phyloP scores from a whole-genome alignment of 2,113 vertebrate genomes.

The Dicaeum eximium region DNA sequence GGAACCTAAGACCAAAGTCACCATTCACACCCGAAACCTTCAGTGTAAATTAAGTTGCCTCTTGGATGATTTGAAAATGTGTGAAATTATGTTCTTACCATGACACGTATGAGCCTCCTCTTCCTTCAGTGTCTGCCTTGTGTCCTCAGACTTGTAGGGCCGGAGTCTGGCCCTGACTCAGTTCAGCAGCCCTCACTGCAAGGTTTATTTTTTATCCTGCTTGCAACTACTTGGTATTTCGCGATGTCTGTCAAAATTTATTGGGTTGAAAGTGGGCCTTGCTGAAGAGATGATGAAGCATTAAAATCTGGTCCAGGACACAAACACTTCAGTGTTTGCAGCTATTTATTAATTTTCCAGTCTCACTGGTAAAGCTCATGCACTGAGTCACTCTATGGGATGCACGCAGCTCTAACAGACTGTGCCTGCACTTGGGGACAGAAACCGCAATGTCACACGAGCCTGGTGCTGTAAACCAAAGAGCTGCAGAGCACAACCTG shows the following conservation, averaged over 20 bases:
- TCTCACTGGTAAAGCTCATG: background rate
- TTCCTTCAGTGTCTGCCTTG: background rate
- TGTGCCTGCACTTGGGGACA: background rate
- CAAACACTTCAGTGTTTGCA: background rate
- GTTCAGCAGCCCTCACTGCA: background rate
- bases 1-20: background rate
- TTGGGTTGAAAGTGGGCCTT: background rate
- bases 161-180: background rate
- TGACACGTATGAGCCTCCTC: rapidly evolving
- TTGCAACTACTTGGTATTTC: background rate
- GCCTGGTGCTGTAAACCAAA: conserved; percentile 5
- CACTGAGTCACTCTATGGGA: background rate
- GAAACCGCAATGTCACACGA: background rate
- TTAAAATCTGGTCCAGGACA: background rate
- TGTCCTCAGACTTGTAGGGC: background rate
- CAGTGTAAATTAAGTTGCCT: background rate
- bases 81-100: background rate
- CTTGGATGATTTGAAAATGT: background rate
- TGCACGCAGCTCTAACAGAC: background rate
- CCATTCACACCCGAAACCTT: background rate
- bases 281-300: background rate
- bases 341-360: background rate
- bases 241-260: background rate
- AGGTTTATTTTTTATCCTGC: background rate
- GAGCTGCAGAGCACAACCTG: background rate